These are phyloP conservation scores for Dendrocopos noguchii DNA, from an alignment of 2,113 vertebrate species.

Conservation along the genomic window DNA sequence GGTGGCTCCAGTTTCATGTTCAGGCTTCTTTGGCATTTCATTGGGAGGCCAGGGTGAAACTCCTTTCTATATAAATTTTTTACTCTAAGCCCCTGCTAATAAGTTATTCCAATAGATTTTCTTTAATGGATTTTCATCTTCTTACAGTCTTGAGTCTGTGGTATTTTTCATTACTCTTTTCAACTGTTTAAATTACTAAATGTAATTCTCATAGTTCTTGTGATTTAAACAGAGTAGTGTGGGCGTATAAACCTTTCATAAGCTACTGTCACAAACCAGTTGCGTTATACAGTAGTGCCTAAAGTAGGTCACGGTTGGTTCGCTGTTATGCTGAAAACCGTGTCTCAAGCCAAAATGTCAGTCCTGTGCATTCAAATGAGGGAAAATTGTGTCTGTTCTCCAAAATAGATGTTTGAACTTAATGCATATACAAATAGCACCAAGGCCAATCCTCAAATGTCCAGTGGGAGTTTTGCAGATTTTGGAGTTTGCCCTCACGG, in stretches of 20 bases:
- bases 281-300: not conserved
- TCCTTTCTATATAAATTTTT: slow-evolving; percentile 60
- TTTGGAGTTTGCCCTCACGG: not conserved
- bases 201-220: not conserved
- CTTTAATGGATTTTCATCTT: slow-evolving; percentile 49
- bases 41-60: slow-evolving; percentile 49
- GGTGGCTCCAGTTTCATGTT: slow-evolving; percentile 51
- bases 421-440: not conserved
- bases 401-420: not conserved
- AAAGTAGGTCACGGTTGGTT: slow-evolving; percentile 13
- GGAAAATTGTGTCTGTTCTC: not conserved
- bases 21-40: slow-evolving; percentile 69
- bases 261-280: not conserved
- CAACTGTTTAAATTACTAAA: not conserved
- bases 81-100: slow-evolving; percentile 42
- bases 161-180: slow-evolving; percentile 11
- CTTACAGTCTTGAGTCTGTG: not conserved
- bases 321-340: not conserved
- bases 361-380: not conserved
- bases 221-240: not conserved
- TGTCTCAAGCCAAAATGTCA: not conserved
- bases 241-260: not conserved
- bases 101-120: slow-evolving; percentile 52
- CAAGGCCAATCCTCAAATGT: not conserved
- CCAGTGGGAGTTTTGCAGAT: not conserved